phyloP scores from a whole-genome alignment of 2,797 vertebrate genomes.

The Masticophis lateralis region DNA sequence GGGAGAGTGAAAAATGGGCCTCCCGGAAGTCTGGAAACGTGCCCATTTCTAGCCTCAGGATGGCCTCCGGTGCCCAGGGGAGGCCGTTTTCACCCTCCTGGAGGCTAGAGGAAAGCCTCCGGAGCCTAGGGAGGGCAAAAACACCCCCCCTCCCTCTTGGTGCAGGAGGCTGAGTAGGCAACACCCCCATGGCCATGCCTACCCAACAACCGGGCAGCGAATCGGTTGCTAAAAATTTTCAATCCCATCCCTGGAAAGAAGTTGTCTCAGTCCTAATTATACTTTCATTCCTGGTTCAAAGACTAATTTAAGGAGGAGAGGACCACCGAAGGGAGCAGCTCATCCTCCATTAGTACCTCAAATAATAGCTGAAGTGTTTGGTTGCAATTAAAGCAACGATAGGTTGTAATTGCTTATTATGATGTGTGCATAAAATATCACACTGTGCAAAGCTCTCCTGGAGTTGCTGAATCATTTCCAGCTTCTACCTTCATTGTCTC shows the following conservation, averaged over 20 bases:
- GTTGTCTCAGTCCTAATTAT: neutral
- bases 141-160: rapidly evolving
- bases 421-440: neutral
- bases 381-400: neutral
- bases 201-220: no score
- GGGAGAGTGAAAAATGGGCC: no score
- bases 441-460: neutral
- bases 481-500: neutral
- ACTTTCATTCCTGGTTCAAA: neutral
- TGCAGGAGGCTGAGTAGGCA: no score
- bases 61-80: no score
- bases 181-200: no score
- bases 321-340: neutral
- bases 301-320: neutral
- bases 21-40: no score
- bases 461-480: neutral
- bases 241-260: neutral
- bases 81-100: no score
- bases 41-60: no score
- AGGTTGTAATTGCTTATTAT: neutral
- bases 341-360: neutral
- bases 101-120: no score
- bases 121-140: no score
- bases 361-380: neutral
- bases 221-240: no score